Conservation (phyloP, 2,888 invertebrate species). For the Orthosia cruda region DNA sequence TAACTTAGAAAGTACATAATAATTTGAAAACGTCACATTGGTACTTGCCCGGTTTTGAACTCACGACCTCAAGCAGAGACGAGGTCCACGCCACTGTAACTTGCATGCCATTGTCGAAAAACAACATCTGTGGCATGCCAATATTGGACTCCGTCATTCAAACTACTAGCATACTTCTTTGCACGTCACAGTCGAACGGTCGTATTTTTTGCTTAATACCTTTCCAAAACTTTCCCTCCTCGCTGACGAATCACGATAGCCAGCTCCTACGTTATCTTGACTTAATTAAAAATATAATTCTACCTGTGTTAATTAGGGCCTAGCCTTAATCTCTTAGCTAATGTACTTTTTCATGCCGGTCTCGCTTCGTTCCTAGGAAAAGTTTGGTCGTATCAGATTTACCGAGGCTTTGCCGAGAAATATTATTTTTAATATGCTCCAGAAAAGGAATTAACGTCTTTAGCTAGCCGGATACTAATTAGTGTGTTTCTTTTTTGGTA, state of each 20-base stretch:
- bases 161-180: background rate
- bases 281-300: conserved; percentile 58
- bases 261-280: conserved; percentile 6
- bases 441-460: conserved; percentile 48
- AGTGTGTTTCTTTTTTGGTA: conserved; percentile 19
- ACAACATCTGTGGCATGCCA: no score
- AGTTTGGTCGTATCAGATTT: conserved; percentile 65
- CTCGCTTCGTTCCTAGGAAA: conserved; percentile 39
- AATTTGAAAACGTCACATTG: no score
- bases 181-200: no score
- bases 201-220: background rate
- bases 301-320: conserved; percentile 63
- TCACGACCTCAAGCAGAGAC: no score
- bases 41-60: no score
- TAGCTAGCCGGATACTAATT: conserved; percentile 30
- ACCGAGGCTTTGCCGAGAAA: conserved; percentile 45
- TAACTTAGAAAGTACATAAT: no score
- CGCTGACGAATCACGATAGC: conserved; percentile 10
- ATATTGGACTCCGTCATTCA: no score
- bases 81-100: no score
- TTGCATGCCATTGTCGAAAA: no score
- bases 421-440: conserved; percentile 56
- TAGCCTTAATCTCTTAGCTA: conserved; percentile 57
- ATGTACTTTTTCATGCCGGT: conserved; percentile 58
- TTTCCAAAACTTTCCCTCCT: background rate